Conservation (phyloP, 2,888 invertebrate species). For the Noctuana brunneofusca region DNA sequence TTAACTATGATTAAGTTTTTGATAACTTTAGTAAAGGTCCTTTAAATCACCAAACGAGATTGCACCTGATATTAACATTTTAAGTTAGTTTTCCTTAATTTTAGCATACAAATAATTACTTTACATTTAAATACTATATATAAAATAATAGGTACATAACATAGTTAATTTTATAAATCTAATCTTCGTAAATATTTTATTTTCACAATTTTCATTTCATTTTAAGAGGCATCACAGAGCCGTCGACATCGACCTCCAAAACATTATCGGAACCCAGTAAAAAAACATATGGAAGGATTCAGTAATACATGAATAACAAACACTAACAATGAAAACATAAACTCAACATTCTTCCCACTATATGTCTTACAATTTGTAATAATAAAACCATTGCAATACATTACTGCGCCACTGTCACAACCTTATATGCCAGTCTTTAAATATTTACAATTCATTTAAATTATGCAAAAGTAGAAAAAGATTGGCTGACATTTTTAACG, state of each 20-base stretch:
- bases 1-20: neutral
- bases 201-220: too few relatives aligned
- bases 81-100: neutral
- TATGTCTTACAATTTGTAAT: slow-evolving; percentile 4
- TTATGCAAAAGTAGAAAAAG: neutral
- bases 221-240: too few relatives aligned
- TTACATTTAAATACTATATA: too few relatives aligned
- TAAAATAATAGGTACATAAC: too few relatives aligned
- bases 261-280: neutral
- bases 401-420: slow-evolving; percentile 3
- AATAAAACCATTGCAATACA: slow-evolving; percentile 8
- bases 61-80: neutral
- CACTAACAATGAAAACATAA: slow-evolving; percentile 2
- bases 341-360: neutral
- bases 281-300: neutral
- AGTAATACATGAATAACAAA: neutral
- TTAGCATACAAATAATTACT: neutral
- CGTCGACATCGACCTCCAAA: too few relatives aligned
- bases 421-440: slow-evolving; percentile 34
- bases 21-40: neutral
- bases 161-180: too few relatives aligned
- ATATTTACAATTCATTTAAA: slow-evolving; percentile 48
- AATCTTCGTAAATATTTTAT: too few relatives aligned
- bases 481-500: slow-evolving; percentile 6
- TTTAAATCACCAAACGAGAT: neutral